Percentiles rank a stretch among this genome's conserved stretches.
phyloP scores from a whole-genome alignment of 2,797 vertebrate species.

The Poecilia gillii region DNA sequence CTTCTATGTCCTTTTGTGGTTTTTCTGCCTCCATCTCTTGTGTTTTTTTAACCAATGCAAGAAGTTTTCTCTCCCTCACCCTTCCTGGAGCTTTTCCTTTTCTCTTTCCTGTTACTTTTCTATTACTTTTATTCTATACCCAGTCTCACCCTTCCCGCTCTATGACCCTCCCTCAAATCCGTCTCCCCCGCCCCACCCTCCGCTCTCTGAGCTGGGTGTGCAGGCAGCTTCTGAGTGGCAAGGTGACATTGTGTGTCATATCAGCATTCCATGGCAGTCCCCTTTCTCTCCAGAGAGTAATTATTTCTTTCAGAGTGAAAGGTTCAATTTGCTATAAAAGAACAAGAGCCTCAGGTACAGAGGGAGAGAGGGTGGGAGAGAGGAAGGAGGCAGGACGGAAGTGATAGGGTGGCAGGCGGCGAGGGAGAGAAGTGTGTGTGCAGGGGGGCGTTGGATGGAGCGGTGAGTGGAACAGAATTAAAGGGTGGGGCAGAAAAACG shows the following conservation, averaged over 20 bases:
- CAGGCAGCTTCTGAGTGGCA: constrained; percentile 84
- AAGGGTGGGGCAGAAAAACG: constrained; percentile 47
- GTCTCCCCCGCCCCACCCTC: constrained; percentile 10
- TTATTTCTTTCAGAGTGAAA: constrained; percentile 90
- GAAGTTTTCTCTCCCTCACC: constrained; percentile 20
- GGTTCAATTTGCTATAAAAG: constrained; percentile 93
- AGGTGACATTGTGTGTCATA: constrained; percentile 94
- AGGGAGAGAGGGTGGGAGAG: constrained; percentile 66
- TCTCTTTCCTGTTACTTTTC: constrained; percentile 46
- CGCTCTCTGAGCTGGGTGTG: constrained; percentile 65
- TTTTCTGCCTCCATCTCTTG: constrained; percentile 48
- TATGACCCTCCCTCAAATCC: constrained; percentile 49
- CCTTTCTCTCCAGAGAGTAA: constrained; percentile 89
- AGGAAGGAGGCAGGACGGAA: constrained; percentile 61
- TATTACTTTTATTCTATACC: constrained; percentile 58
- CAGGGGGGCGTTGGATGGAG: constrained; percentile 42
- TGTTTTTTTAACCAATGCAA: constrained; percentile 43
- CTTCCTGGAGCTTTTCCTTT: constrained; percentile 37
- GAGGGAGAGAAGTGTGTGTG: constrained; percentile 33
- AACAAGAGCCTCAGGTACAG: constrained; percentile 88
- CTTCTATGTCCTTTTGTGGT: constrained; percentile 50
- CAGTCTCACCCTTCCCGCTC: constrained; percentile 52
- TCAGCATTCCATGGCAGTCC: constrained; percentile 88
- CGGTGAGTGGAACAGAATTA: constrained; percentile 51
- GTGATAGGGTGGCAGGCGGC: constrained; percentile 67